phyloP scores from a whole-genome alignment of 1,140 invertebrate species.

The Drosophila ohnishii region DNA sequence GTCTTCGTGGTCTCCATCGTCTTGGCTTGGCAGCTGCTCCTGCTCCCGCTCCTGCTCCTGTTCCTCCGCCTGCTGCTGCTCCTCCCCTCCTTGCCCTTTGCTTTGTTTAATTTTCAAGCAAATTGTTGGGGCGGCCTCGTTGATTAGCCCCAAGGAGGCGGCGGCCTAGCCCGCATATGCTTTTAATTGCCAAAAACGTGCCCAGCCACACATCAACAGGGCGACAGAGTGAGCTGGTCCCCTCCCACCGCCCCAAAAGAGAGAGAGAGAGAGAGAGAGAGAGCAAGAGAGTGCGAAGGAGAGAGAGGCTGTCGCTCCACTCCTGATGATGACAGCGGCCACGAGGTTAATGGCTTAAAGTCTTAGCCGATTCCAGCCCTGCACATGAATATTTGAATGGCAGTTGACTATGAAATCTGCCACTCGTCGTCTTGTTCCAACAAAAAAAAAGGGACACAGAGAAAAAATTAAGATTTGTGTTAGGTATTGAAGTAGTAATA shows the following conservation, averaged over 20 bases:
- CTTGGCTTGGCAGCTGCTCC: slow-evolving; percentile 55
- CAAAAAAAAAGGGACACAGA: slow-evolving; percentile 1
- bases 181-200: slow-evolving; percentile 71
- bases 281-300: neutral
- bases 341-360: slow-evolving; percentile 67
- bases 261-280: slow-evolving; percentile 7
- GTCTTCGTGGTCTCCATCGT: slow-evolving; percentile 61
- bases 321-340: slow-evolving; percentile 56
- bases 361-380: slow-evolving; percentile 52
- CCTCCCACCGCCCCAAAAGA: neutral
- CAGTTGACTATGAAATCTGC: slow-evolving; percentile 55
- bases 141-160: slow-evolving; percentile 70
- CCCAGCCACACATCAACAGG: slow-evolving; percentile 59
- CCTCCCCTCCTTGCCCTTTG: slow-evolving; percentile 35
- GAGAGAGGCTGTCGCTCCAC: slow-evolving; percentile 15
- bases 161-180: slow-evolving; percentile 70
- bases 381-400: slow-evolving; percentile 62
- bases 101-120: slow-evolving; percentile 67
- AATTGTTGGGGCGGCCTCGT: slow-evolving; percentile 67
- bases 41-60: neutral
- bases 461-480: neutral
- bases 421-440: slow-evolving; percentile 16
- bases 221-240: slow-evolving; percentile 8
- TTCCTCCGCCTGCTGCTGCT: neutral
- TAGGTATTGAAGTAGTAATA: too few species aligned